phyloP scores from a whole-genome alignment of 2,113 vertebrate genomes.

The Otolemur garnettii region DNA sequence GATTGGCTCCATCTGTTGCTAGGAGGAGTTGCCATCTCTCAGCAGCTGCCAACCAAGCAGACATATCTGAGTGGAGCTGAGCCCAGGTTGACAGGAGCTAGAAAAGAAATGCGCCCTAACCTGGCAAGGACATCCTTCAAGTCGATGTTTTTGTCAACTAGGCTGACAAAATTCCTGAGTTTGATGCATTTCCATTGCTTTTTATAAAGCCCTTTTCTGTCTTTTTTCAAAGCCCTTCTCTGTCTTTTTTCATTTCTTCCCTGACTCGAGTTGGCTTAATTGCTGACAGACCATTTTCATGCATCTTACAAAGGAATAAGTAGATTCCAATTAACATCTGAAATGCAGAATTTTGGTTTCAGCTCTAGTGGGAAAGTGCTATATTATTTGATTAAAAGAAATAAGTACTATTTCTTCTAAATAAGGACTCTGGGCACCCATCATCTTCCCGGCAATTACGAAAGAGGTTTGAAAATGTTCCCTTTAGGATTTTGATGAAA shows the following conservation, averaged over 20 bases:
- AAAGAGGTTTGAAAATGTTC: constrained; percentile 66
- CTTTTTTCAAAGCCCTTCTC: constrained; percentile 24
- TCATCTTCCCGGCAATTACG: constrained; percentile 65
- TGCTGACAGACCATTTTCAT: constrained; percentile 65
- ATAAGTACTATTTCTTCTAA: constrained; percentile 56
- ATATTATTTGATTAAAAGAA: constrained; percentile 70
- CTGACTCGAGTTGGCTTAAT: constrained; percentile 48
- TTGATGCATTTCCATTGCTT: constrained; percentile 50
- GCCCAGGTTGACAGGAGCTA: constrained; percentile 65
- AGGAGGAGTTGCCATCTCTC: constrained; percentile 55
- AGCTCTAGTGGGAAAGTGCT: constrained; percentile 34
- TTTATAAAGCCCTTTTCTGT: constrained; percentile 4
- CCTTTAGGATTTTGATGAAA: constrained; percentile 73
- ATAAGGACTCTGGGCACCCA: constrained; percentile 47
- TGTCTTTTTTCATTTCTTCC: background rate
- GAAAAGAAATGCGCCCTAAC: constrained; percentile 53
- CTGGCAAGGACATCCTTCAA: constrained; percentile 70
- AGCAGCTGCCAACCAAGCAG: constrained; percentile 65
- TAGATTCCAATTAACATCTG: constrained; percentile 74
- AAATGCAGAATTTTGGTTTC: constrained; percentile 57
- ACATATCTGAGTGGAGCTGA: constrained; percentile 58
- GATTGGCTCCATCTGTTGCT: constrained; percentile 80
- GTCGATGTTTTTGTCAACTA: constrained; percentile 36
- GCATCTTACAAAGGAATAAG: constrained; percentile 65
- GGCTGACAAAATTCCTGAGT: constrained; percentile 32